Evolutionary conservation across 2,888 invertebrate genomes (phyloP).

Genomic region (Clanis bilineata): DNA sequence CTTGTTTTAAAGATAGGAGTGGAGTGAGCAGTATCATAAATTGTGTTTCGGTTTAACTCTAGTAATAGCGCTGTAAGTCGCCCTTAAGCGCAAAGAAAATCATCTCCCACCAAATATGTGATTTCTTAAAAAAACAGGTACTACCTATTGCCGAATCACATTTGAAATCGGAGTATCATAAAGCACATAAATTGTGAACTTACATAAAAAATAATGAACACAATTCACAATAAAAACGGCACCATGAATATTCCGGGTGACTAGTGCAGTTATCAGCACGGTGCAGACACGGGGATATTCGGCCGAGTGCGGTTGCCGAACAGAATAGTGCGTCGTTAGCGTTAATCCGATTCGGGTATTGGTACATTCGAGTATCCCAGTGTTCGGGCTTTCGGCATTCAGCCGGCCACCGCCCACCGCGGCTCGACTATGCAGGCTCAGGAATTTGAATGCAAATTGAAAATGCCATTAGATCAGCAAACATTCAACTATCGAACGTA

Average conservation of each 20-base stretch:
- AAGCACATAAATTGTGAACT: too few species aligned
- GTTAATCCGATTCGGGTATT: conserved; percentile 74
- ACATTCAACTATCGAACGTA: conserved; percentile 65
- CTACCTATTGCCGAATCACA: too few species aligned
- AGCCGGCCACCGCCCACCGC: conserved; percentile 38
- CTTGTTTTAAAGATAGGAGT: too few species aligned
- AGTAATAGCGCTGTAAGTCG: too few species aligned
- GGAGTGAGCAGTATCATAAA: too few species aligned
- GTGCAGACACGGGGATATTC: conserved; percentile 43
- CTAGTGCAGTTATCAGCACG: background rate
- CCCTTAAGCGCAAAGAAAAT: too few species aligned
- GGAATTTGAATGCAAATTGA: conserved; percentile 78
- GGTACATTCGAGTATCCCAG: conserved; percentile 55
- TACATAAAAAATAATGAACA: background rate
- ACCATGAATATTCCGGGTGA: background rate
- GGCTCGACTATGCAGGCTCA: conserved; percentile 55
- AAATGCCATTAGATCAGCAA: conserved; percentile 77
- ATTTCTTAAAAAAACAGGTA: too few species aligned
- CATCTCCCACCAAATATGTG: too few species aligned
- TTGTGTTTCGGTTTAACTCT: too few species aligned
- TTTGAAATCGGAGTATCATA: too few species aligned
- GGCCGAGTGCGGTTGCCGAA: conserved; percentile 44
- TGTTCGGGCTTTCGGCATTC: conserved; percentile 52
- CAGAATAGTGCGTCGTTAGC: conserved; percentile 77
- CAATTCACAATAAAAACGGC: background rate